Evolutionary conservation across 2,113 vertebrate genomes (phyloP), one percentile per base, ranked within the genome.

Genomic region (Dromas ardeola): DNA sequence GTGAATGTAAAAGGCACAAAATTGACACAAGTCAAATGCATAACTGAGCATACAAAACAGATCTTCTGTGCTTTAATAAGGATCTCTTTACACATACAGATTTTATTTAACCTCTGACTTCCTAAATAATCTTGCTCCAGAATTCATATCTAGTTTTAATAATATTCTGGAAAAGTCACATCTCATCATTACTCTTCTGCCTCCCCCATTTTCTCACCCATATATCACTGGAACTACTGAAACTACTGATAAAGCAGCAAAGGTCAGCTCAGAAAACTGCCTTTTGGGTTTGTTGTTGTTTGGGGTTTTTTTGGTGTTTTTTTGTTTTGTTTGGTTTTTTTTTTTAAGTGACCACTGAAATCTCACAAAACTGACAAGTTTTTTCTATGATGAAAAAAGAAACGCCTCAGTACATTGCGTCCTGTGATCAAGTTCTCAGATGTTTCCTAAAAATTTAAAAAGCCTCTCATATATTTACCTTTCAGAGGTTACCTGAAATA

Each of bases 271-370:
- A 45, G 23, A 63, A 85, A 93, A 85, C 40, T 11, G 13, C 30
- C 21, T 52, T 45, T 27, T 10, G 10, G 3, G 10, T 0, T 1
- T 29, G n/a, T n/a, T n/a, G n/a, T n/a, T n/a, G 9, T 3, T 49
- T n/a, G n/a, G n/a, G 29, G 34, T 9, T 6, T 38, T 25, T 29
- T 61, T 52, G n/a, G n/a, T n/a, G n/a, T n/a, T n/a, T n/a, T n/a
- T n/a, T n/a, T n/a, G n/a, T n/a, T n/a, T n/a, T n/a, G 9, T 3
- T 49, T n/a, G 29, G 34, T 9, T 6, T 38, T 25, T 29, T 61
- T 52, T 65, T 55, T 26, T 20, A 11, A 30, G 6, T 2, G 3
- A 71, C 17, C 23, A 18, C 5, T 63, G 34, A 81, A 93, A 78
- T 58, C 2, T 5, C 45, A 26, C 5, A 4, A 69, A 80, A 82